Evolutionary conservation across 2,113 vertebrate genomes (phyloP).

Genomic region (Urocitellus parryii): DNA sequence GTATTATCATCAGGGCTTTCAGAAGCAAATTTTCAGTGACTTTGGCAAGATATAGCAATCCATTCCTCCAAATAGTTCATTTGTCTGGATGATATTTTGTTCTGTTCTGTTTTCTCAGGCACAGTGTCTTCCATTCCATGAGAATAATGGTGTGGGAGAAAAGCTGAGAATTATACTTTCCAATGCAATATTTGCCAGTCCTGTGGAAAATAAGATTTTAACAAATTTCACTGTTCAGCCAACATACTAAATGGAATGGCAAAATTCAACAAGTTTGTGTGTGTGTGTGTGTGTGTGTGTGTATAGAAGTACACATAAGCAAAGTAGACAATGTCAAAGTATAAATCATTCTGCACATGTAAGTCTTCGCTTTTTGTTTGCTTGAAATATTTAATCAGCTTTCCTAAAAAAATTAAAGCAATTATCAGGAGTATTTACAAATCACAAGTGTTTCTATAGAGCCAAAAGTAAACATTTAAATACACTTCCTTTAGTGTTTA

Average conservation of each 20-base stretch:
- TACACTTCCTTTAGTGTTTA: not conserved
- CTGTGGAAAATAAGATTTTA: slow-evolving; percentile 27
- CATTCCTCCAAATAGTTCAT: slow-evolving; percentile 58
- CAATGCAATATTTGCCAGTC: slow-evolving; percentile 34
- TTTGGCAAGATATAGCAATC: slow-evolving; percentile 41
- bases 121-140: slow-evolving; percentile 30
- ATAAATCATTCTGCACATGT: not conserved
- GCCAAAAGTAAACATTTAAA: slow-evolving; percentile 46
- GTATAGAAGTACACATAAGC: not conserved
- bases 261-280: not conserved
- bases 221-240: slow-evolving; percentile 25
- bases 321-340: not conserved
- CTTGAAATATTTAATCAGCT: slow-evolving; percentile 26
- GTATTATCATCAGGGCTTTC: slow-evolving; percentile 10
- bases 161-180: slow-evolving; percentile 57
- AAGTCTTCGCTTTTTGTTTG: slow-evolving; percentile 22
- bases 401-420: slow-evolving; percentile 11
- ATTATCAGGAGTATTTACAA: slow-evolving; percentile 21
- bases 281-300: not conserved
- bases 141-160: slow-evolving; percentile 22
- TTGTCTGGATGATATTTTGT: slow-evolving; percentile 40
- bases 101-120: slow-evolving; percentile 61
- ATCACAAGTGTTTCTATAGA: not conserved
- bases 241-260: not conserved
- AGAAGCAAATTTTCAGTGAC: slow-evolving; percentile 37